A percentile compares a stretch with the other conserved stretches of the same genome.
phyloP scores from a whole-genome alignment of 2,888 invertebrate genomes.

The Endomychus coccineus region DNA sequence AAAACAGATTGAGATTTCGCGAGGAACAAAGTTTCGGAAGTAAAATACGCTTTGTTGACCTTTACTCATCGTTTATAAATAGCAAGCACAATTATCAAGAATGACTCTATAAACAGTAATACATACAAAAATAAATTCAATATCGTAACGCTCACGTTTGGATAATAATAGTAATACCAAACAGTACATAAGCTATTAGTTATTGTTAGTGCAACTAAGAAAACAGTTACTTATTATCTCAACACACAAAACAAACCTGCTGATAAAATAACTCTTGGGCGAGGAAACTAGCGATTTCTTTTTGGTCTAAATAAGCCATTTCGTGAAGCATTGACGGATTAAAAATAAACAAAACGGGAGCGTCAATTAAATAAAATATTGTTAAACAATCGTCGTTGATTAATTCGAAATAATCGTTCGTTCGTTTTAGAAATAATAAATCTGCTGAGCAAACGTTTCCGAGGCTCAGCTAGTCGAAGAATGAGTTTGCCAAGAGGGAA shows the following conservation, averaged over 20 bases:
- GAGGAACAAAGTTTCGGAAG: too few relatives aligned
- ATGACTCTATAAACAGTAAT: too few relatives aligned
- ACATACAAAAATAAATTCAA: too few relatives aligned
- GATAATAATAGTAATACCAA: too few relatives aligned
- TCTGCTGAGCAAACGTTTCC: constrained; percentile 28
- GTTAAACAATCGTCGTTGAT: constrained; percentile 20
- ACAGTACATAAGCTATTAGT: too few relatives aligned
- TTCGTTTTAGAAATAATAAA: constrained; percentile 34
- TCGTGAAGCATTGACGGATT: constrained; percentile 7
- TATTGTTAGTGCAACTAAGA: too few relatives aligned
- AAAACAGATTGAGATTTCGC: too few relatives aligned
- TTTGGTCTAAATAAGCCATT: constrained; percentile 61
- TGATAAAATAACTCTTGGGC: constrained; percentile 82
- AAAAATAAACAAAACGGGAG: constrained; percentile 11
- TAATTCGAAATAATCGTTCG: constrained; percentile 23
- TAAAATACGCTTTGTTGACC: too few relatives aligned
- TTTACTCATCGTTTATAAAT: too few relatives aligned
- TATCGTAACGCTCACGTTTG: too few relatives aligned
- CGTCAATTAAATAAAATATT: constrained; percentile 11
- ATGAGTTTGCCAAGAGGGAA: constrained; percentile 38
- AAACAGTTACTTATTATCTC: too few relatives aligned
- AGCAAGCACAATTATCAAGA: too few relatives aligned
- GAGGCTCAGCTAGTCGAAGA: constrained; percentile 41
- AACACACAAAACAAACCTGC: constrained; percentile 41
- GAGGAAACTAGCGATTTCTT: constrained; percentile 77